A percentile compares a stretch with the other conserved stretches of the same genome.
phyloP scores from a whole-genome alignment of 2,113 vertebrate genomes.

The Dinomys branickii region DNA sequence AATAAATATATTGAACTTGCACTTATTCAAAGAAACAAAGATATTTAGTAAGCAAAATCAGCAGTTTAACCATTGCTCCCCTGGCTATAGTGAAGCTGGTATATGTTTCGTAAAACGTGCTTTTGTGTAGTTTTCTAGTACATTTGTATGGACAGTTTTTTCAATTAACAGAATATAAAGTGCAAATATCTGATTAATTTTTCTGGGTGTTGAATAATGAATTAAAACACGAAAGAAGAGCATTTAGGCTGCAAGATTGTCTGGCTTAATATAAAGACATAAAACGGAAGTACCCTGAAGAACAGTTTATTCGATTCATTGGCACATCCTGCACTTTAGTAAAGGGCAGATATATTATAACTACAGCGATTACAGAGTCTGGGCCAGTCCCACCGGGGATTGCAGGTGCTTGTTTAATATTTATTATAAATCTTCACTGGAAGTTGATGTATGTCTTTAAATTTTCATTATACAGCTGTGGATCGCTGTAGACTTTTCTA shows the following conservation, averaged over 20 bases:
- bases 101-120: constrained; percentile 58
- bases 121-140: constrained; percentile 69
- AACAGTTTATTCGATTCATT: constrained; percentile 49
- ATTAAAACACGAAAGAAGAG: constrained; percentile 48
- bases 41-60: constrained; percentile 67
- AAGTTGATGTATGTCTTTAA: constrained; percentile 67
- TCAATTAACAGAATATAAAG: constrained; percentile 66
- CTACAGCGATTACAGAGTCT: not conserved
- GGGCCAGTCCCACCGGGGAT: not conserved
- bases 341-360: constrained; percentile 53
- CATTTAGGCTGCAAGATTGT: constrained; percentile 11
- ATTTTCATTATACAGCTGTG: constrained; percentile 65
- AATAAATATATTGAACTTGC: constrained; percentile 76
- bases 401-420: constrained; percentile 54
- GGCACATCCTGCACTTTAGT: constrained; percentile 42
- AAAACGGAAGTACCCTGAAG: constrained; percentile 66
- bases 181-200: constrained; percentile 57
- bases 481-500: constrained; percentile 60
- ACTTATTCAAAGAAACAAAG: constrained; percentile 72
- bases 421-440: constrained; percentile 3
- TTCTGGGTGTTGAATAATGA: constrained; percentile 60
- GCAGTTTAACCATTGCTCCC: constrained; percentile 70
- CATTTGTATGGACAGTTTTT: constrained; percentile 67
- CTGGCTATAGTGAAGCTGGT: constrained; percentile 53
- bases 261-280: constrained; percentile 52